Conservation (phyloP, 2,888 invertebrate species). For the Eristalis arbustorum region DNA sequence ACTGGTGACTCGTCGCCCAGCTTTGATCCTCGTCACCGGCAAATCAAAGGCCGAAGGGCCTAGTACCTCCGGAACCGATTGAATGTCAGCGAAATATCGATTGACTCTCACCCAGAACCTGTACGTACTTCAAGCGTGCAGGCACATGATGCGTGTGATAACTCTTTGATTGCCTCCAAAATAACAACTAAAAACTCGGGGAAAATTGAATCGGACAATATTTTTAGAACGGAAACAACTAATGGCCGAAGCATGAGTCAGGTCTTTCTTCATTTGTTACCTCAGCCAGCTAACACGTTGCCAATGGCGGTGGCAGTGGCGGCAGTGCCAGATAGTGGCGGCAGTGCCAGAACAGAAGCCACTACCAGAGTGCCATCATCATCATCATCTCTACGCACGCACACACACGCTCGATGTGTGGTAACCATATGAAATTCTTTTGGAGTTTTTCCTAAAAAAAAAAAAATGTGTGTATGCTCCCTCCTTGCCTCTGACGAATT, state of each 20-base stretch:
- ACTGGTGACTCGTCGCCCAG: background rate
- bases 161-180: slow-evolving; percentile 31
- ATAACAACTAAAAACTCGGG: slow-evolving; percentile 1
- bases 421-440: slow-evolving; percentile 13
- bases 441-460: background rate
- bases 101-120: background rate
- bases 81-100: background rate
- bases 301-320: no score
- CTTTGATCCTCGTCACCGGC: background rate
- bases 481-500: background rate
- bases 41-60: background rate
- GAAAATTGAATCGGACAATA: slow-evolving; percentile 26
- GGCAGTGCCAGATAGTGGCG: background rate
- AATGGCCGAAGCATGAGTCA: slow-evolving; percentile 27
- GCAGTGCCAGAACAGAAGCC: background rate
- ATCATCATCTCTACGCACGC: slow-evolving; percentile 11
- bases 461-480: no score
- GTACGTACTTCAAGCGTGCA: background rate
- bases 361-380: background rate
- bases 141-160: slow-evolving; percentile 27
- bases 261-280: slow-evolving; percentile 35
- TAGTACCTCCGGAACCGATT: background rate
- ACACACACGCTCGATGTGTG: background rate
- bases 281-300: background rate
- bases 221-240: slow-evolving; percentile 56